Base-by-base conservation (phyloP, 2,888 invertebrate genomes). In the Dermolepida albohirtum region DNA sequence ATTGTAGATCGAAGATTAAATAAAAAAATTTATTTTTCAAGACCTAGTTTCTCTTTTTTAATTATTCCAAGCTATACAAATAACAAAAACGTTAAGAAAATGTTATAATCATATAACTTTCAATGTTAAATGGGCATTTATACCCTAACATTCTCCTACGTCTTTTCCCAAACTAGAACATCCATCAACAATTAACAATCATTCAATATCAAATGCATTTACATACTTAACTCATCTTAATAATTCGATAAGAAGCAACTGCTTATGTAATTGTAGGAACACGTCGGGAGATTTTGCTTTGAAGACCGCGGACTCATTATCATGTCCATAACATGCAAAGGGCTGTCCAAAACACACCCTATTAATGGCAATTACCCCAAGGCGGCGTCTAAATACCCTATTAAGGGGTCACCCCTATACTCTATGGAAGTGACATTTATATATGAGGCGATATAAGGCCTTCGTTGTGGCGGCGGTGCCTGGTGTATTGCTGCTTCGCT, bases 261-360 rank as follows among this genome's bases (percentile, higher is more conserved):
- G 17, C 17, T 34, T 34, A 34, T 17, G 43, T 39, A 44, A 59
- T 59, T 44, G 27, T 59, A 29, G 34, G 34, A 34, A 34, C 34
- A 34, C 34, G 34, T 34, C 34, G 34, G 34, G 59, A 55, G 11
- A 22, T 22, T 41, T 10, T n/a, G 59, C 59, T 59, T 59, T 59
- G 59, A 59, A 44, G 59, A 59, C 59, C 14, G 44, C 29, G 44
- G 59, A 27, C 80, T 81, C 80, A 81, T 81, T 80, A 80, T 79
- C 79, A 79, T 81, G 81, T 81, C 80, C 79, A 78, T 78, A 79
- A 79, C 81, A 81, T 80, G 80, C 81, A 81, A 81, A 80, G 77
- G 76, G 78, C 80, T 81, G 81, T 81, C 81, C 79, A 72, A 78
- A 79, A 80, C 81, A 81, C 76, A 75, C 81, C 77, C 80, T 79